A percentile compares a stretch with the other conserved stretches of the same genome.
phyloP scores from a whole-genome alignment of 2,113 vertebrate species.

The Scatophagus argus region DNA sequence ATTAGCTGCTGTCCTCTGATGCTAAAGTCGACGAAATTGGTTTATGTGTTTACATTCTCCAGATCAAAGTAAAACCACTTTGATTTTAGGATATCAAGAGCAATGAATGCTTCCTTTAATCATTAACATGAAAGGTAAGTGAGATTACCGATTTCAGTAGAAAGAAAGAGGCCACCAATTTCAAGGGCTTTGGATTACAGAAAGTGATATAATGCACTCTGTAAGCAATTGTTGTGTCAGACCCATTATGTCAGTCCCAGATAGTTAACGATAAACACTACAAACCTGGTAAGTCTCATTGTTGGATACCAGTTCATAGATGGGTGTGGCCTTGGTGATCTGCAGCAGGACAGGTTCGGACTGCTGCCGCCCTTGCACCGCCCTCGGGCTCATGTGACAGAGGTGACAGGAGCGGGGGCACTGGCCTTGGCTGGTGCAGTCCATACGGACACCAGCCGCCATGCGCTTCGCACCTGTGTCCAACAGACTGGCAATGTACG shows the following conservation, averaged over 20 bases:
- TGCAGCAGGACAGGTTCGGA: constrained; percentile 93
- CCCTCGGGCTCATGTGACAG: constrained; percentile 89
- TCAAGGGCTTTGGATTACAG: not conserved
- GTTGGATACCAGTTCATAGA: constrained; percentile 96
- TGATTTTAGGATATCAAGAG: constrained; percentile 4
- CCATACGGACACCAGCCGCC: constrained; percentile 93
- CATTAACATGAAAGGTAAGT: not conserved
- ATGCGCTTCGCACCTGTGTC: constrained; percentile 93
- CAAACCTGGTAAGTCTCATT: constrained; percentile 94
- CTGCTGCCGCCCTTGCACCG: constrained; percentile 76
- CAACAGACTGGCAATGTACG: constrained; percentile 94
- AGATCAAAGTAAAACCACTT: constrained; percentile 24
- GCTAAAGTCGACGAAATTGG: not conserved
- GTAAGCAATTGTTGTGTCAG: not conserved
- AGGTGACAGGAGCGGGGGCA: constrained; percentile 94
- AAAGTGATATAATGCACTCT: not conserved
- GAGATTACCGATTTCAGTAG: not conserved
- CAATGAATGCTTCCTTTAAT: constrained; percentile 10
- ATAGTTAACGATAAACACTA: not conserved
- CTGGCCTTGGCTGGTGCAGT: constrained; percentile 94
- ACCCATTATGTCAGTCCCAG: not conserved
- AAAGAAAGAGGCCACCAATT: not conserved
- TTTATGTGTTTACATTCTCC: not conserved
- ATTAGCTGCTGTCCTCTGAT: constrained; percentile 24
- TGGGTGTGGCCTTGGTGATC: constrained; percentile 93